Percentiles rank a stretch among this genome's conserved stretches.
Evolutionary conservation across 2,888 invertebrate genomes (phyloP).

Genomic region (Prenolepis imparis): DNA sequence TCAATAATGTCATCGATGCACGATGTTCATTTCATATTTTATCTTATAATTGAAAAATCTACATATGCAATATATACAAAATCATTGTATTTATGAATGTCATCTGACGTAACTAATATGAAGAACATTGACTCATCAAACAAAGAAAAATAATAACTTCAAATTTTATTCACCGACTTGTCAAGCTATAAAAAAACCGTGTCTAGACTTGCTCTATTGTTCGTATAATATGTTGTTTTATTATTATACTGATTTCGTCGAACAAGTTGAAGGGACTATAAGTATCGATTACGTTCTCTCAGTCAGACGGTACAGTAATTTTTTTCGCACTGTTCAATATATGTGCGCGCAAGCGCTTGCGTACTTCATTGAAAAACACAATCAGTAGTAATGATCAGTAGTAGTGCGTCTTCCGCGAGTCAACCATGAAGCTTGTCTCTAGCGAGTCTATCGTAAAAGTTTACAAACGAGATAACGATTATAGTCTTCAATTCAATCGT

Average conservation of each 20-base stretch:
- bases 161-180: background rate
- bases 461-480: constrained; percentile 50
- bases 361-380: background rate
- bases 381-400: constrained; percentile 10
- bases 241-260: background rate
- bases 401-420: background rate
- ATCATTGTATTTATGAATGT: background rate
- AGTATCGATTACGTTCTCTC: constrained; percentile 33
- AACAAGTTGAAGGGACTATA: constrained; percentile 14
- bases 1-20: background rate
- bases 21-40: background rate
- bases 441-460: background rate
- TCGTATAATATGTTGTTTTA: background rate
- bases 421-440: constrained; percentile 13
- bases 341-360: constrained; percentile 25
- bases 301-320: constrained; percentile 12
- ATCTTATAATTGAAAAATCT: too few species aligned
- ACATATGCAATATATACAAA: background rate
- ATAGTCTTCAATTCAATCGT: constrained; percentile 71
- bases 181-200: background rate
- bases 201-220: background rate
- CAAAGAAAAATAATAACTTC: background rate
- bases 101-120: background rate
- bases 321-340: background rate
- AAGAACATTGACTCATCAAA: background rate